These are phyloP conservation scores for Fistularia tabacaria DNA, from an alignment of 2,797 vertebrate genomes.

Conservation along the genomic window DNA sequence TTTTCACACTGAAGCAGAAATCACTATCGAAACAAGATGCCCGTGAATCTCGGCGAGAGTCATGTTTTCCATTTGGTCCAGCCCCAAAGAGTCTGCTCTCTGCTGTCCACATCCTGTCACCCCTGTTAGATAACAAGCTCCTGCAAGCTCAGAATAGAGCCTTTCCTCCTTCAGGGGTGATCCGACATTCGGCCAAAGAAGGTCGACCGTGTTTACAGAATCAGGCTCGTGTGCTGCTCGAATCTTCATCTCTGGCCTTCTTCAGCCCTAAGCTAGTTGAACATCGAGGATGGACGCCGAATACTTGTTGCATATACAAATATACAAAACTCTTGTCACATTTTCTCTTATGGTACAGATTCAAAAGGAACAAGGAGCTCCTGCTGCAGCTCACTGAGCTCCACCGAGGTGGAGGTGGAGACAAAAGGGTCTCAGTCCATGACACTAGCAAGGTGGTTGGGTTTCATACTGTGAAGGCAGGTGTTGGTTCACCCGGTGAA, in stretches of 20 bases:
- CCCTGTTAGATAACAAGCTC: too few relatives aligned
- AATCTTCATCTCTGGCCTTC: background rate
- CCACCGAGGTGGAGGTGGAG: too few relatives aligned
- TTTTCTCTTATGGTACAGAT: conserved; percentile 38
- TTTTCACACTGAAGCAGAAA: too few relatives aligned
- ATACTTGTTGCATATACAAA: conserved; percentile 17
- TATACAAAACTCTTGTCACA: conserved; percentile 40
- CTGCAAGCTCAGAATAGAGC: too few relatives aligned
- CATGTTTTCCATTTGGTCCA: too few relatives aligned
- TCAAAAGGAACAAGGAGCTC: conserved; percentile 16
- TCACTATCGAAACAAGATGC: too few relatives aligned
- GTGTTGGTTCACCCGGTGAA: conserved; percentile 1
- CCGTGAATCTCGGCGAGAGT: too few relatives aligned
- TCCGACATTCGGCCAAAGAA: too few relatives aligned
- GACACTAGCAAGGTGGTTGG: background rate
- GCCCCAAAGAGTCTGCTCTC: too few relatives aligned
- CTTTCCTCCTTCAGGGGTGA: too few relatives aligned
- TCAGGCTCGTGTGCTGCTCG: background rate
- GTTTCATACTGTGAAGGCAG: conserved; percentile 2
- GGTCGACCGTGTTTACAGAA: too few relatives aligned
- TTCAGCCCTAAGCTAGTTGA: background rate
- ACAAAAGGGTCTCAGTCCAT: background rate
- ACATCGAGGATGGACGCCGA: background rate
- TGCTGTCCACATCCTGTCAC: too few relatives aligned
- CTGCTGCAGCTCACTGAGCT: conserved; percentile 1